A percentile compares a stretch with the other conserved stretches of the same genome.
Conservation (phyloP, 2,113 vertebrate genomes). For the Lota lota region DNA sequence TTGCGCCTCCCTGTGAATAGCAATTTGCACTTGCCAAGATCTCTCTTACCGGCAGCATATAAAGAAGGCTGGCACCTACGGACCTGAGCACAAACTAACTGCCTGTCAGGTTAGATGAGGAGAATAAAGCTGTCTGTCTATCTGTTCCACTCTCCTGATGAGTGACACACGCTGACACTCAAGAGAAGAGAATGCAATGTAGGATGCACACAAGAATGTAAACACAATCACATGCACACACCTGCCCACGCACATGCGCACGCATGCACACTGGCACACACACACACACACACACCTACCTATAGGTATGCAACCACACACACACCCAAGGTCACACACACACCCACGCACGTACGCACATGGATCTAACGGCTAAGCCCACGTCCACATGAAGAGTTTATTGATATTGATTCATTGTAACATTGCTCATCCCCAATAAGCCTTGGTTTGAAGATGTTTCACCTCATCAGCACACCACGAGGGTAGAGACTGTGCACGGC, state of each 20-base stretch:
- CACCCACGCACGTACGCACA: not conserved
- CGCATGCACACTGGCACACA: conserved; percentile 1
- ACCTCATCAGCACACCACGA: conserved; percentile 48
- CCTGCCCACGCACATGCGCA: not conserved
- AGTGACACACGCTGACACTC: conserved; percentile 12
- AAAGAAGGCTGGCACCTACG: conserved; percentile 61
- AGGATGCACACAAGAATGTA: no score
- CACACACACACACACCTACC: no score
- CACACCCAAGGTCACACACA: not conserved
- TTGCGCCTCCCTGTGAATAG: conserved; percentile 50
- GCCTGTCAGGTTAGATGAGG: conserved; percentile 59
- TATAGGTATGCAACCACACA: conserved; percentile 19
- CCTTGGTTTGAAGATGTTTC: conserved; percentile 51
- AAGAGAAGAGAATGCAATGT: no score
- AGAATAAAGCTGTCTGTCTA: conserved; percentile 53
- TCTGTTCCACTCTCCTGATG: conserved; percentile 25
- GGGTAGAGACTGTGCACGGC: no score
- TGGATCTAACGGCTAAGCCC: not conserved
- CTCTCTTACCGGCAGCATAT: conserved; percentile 61
- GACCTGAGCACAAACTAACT: conserved; percentile 51
- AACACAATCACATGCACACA: conserved; percentile 13
- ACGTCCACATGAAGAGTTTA: conserved; percentile 22
- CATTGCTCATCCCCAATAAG: conserved; percentile 44
- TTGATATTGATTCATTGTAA: conserved; percentile 62
- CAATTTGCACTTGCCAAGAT: conserved; percentile 61